phyloP scores from a whole-genome alignment of 2,797 vertebrate species.

The Platalea minor region DNA sequence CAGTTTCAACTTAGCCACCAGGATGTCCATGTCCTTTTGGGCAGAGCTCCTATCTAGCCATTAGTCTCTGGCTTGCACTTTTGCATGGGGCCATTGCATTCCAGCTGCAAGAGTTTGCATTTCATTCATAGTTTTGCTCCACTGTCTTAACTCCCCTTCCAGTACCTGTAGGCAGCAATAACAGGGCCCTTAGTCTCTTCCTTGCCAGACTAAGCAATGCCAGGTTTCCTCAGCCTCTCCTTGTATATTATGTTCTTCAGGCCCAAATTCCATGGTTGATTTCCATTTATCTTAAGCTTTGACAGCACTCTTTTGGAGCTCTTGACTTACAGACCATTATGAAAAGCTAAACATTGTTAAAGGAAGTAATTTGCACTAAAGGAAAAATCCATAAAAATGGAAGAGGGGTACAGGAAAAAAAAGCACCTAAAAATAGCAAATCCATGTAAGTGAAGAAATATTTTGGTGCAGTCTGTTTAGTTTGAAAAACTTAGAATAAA shows the following conservation, averaged over 20 bases:
- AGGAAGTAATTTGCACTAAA: background rate
- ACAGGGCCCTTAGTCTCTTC: background rate
- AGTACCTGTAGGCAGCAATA: background rate
- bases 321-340: background rate
- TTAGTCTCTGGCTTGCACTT: background rate
- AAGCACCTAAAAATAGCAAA: background rate
- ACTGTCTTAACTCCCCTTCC: background rate
- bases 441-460: background rate
- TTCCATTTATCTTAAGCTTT: background rate
- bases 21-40: background rate
- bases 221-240: background rate
- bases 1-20: background rate
- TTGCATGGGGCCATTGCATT: background rate
- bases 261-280: background rate
- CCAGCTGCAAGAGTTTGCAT: background rate
- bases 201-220: background rate
- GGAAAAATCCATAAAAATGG: background rate
- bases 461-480: background rate
- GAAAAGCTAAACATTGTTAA: background rate
- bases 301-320: background rate
- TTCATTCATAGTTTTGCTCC: background rate
- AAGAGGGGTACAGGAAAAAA: background rate
- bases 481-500: background rate
- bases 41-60: background rate
- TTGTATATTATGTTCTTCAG: background rate